Evolutionary conservation across 2,113 vertebrate species (phyloP), one percentile per base, ranked within the genome.

Genomic region (Rhombomys opimus): DNA sequence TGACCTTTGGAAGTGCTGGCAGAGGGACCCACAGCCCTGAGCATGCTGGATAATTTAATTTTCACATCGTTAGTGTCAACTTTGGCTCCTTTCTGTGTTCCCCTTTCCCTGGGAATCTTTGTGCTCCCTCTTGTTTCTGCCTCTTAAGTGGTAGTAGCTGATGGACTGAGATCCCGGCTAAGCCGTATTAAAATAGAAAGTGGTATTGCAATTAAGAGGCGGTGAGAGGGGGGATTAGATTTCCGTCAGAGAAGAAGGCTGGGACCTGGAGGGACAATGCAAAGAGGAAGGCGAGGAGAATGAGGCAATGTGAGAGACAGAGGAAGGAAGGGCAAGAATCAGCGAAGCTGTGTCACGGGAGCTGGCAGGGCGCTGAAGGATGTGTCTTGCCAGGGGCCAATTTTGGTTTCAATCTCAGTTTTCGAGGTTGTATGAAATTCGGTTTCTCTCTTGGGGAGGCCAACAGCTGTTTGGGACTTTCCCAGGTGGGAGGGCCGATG

Each of bases 331-430:
- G 86, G 38, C 57, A 50, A n/a, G 82, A 50, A 4, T 52, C 7
- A 61, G 77, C 82, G 0, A n/a, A 50, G 87, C 82, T 70, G 41
- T 85, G 89, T 89, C 96, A 95, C 6, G 4, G 67, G 76, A 52
- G 0, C 23, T 50, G n/a, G 73, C 10, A 4, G 65, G 20, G 23
- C 54, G 82, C 87, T 78, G 70, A 14, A 91, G 73, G 86, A 25
- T 6, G 70, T 63, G 93, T 54, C 90, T 67, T 22, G 86, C 32
- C 46, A 90, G 70, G 95, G 65, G 91, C 95, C 89, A 95, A 94
- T 97, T 94, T 97, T 78, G 89, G 94, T 98, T 98, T 97, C 96
- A 91, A 94, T 97, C 97, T 98, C 95, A 91, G 96, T 97, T 97
- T 97, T 94, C 23, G 97, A 97, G 96, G 89, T 88, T 97, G 93